Evolutionary conservation across 2,797 vertebrate genomes (phyloP).

Genomic region (Tiaroga cobitis): DNA sequence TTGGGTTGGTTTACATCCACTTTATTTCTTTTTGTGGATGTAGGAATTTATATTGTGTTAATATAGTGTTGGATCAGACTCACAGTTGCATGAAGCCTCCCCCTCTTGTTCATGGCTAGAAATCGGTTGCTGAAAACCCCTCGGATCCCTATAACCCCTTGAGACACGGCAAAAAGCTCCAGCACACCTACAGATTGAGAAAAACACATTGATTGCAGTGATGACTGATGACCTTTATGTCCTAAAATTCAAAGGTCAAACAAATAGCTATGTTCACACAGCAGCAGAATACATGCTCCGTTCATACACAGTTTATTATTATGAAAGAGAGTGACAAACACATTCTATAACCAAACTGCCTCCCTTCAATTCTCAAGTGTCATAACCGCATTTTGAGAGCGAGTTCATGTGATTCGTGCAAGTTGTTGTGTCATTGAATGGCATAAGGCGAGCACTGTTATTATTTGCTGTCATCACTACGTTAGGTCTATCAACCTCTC

Average conservation of each 20-base stretch:
- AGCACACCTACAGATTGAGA: conserved; percentile 84
- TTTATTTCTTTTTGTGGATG: background rate
- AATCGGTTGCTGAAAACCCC: conserved; percentile 97
- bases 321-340: background rate
- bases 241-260: conserved; percentile 12
- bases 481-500: background rate
- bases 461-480: background rate
- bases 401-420: background rate
- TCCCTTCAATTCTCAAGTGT: background rate
- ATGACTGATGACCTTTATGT: conserved; percentile 11
- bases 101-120: conserved; percentile 98
- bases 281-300: background rate
- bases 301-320: background rate
- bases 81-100: conserved; percentile 95
- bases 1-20: background rate
- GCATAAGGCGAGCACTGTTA: background rate
- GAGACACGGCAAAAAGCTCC: conserved; percentile 98
- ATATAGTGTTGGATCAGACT: conserved; percentile 69
- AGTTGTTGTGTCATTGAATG: background rate
- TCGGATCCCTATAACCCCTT: conserved; percentile 96
- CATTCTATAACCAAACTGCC: background rate
- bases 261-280: background rate
- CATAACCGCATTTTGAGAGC: background rate
- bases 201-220: conserved; percentile 30
- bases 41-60: background rate